Conservation (phyloP, 2,888 invertebrate species). For the Zygogramma bicolorata region DNA sequence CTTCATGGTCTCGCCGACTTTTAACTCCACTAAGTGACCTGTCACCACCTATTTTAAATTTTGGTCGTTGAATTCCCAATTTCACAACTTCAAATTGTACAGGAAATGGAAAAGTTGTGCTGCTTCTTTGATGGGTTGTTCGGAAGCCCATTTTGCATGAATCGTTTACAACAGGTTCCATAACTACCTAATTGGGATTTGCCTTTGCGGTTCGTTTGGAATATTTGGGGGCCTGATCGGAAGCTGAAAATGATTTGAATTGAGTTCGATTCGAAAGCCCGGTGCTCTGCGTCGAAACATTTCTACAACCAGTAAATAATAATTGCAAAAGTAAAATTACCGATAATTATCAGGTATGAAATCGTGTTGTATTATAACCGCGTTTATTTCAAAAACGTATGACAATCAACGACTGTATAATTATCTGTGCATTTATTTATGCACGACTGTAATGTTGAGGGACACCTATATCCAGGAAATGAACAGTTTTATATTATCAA, state of each 20-base stretch:
- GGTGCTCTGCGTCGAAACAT: too few relatives aligned
- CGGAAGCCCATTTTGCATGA: constrained; percentile 5
- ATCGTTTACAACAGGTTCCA: not conserved
- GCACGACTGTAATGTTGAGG: too few relatives aligned
- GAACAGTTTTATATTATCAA: too few relatives aligned
- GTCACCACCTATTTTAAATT: constrained; percentile 33
- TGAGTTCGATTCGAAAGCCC: too few relatives aligned
- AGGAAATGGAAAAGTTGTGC: constrained; percentile 19
- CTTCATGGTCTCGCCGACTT: constrained; percentile 29
- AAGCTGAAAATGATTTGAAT: not conserved
- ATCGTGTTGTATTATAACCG: too few relatives aligned
- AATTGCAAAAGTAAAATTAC: too few relatives aligned
- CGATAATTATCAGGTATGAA: too few relatives aligned
- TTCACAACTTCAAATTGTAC: constrained; percentile 20
- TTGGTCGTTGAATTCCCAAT: not conserved
- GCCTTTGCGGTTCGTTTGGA: not conserved
- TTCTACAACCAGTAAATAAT: too few relatives aligned
- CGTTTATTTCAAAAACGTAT: too few relatives aligned
- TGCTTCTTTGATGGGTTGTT: constrained; percentile 15
- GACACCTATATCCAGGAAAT: too few relatives aligned
- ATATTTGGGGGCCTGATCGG: not conserved
- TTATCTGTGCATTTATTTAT: too few relatives aligned
- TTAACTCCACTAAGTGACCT: constrained; percentile 30
- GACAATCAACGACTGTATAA: too few relatives aligned
- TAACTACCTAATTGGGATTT: not conserved